Base-by-base conservation (phyloP, 2,888 invertebrate species). In the Epicampocera succincta region DNA sequence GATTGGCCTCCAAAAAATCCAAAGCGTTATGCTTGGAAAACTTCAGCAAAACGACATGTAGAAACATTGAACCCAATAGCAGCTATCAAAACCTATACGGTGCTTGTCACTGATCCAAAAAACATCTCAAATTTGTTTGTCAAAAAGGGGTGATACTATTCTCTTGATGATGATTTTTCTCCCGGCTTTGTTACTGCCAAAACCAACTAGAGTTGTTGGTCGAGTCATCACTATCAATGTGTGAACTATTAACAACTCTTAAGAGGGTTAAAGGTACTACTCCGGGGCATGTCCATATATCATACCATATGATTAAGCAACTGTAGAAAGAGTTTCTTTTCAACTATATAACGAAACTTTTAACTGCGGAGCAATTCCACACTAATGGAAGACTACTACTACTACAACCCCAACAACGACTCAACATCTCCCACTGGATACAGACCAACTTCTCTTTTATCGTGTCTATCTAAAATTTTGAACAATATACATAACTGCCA, bases 21-120 rank as follows among this genome's bases (percentile, higher is more conserved):
- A 61, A 61, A 29, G n/a, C 29, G 9, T 19, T 60, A 4, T 42
- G 60, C 42, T 60, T 42, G 42, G 60, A 60, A 60, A 60, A 60
- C 19, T 60, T 60, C n/a, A 60, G 60, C n/a, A 42, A 42, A 60
- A 25, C 42, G 4, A 60, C 42, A 60, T 42, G 40, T 13, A 60
- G 42, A n/a, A 40, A 60, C 21, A 42, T 12, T 1, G 13, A 46
- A 15, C 46, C 33, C 2, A 48, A 15, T n/a, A n/a, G n/a, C n/a
- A n/a, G n/a, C n/a, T n/a, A n/a, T n/a, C n/a, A n/a, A n/a, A n/a
- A n/a, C n/a, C n/a, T n/a, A n/a, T n/a, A n/a, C n/a, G n/a, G n/a
- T n/a, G n/a, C n/a, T n/a, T n/a, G n/a, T n/a, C n/a, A n/a, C 42
- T 19, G 11, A 42, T 21, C n/a, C 40, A n/a, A 54, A 13, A 48